A percentile compares a stretch with the other conserved stretches of the same genome.
phyloP scores from a whole-genome alignment of 2,888 invertebrate genomes.

The Athalia rosae region DNA sequence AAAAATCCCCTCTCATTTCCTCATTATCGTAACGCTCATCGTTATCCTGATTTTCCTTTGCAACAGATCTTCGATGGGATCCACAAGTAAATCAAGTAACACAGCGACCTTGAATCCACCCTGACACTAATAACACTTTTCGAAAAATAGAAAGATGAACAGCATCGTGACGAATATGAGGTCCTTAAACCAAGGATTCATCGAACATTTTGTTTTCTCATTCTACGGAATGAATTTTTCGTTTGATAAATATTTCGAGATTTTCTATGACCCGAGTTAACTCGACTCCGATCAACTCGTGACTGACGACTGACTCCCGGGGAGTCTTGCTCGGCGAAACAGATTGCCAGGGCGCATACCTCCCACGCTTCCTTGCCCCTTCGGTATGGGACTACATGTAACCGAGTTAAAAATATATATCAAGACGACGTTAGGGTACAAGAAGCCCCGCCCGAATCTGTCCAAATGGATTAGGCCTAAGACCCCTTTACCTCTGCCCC shows the following conservation, averaged over 20 bases:
- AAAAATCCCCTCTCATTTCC: not conserved
- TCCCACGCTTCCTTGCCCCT: conserved; percentile 38
- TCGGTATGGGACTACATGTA: conserved; percentile 24
- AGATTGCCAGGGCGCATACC: conserved; percentile 40
- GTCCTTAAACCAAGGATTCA: no score
- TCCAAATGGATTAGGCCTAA: not conserved
- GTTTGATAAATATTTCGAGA: no score
- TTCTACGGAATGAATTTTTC: no score
- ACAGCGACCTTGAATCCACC: not conserved
- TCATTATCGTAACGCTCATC: no score
- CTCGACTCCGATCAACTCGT: conserved; percentile 4
- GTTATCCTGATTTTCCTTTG: no score
- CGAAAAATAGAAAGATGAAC: no score
- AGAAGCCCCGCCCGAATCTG: not conserved
- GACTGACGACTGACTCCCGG: conserved; percentile 21
- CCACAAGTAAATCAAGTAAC: not conserved
- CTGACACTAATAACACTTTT: not conserved
- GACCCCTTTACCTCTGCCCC: no score
- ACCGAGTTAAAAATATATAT: conserved; percentile 38
- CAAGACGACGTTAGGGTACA: conserved; percentile 25
- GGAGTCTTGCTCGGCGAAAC: conserved; percentile 20
- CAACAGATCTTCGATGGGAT: not conserved
- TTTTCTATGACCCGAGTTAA: conserved; percentile 14
- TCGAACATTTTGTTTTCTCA: no score
- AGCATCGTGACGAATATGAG: no score